Base-by-base conservation (phyloP, 1,140 invertebrate species). In the Bombyx mandarina region DNA sequence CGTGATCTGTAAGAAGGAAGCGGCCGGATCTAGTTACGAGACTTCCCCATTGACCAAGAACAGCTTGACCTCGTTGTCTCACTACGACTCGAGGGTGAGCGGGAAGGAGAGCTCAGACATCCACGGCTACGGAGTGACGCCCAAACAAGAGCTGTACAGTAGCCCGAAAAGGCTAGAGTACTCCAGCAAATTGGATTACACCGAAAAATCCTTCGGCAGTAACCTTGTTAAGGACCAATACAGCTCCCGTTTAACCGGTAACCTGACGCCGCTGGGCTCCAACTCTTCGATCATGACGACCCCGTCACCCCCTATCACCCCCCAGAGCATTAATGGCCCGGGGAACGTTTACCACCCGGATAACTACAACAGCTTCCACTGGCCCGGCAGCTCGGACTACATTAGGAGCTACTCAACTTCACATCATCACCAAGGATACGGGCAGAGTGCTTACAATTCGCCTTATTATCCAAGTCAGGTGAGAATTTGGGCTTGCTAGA, bases 281-380 rank as follows among this genome's bases (percentile, higher is more conserved):
- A 92, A 91, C 63, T 91, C 90, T 6, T 91, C 90, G 54, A 91
- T 92, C 1, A 89, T 90, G 82, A 91, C 91, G 2, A 92, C 91
- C 0, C 91, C 91, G 0, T 92, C 91, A 12, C 91, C 91, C 26
- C 91, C 91, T 10, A 91, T 91, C 9, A 91, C 89, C 35, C 90
- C 90, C 12, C 89, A 90, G 46, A 90, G 88, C 56, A 62, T 87
- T 61, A 86, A 84, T 52, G 83, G 88, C 9, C 79, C 88, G 10
- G 83, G 88, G 8, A 79, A 87, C 26, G 79, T 84, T 26, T 89
- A 89, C 46, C 89, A 90, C 55, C 86, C 89, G 55, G 89, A 90
- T n/a, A 86, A 75, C 45, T 90, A 90, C 71, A 90, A 90, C 66
- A 86, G 88, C 42, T 90, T 90, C 74, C 89, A 89, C 54, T 90